Evolutionary conservation across 2,797 vertebrate genomes (phyloP).

Genomic region (Onychomys torridus): DNA sequence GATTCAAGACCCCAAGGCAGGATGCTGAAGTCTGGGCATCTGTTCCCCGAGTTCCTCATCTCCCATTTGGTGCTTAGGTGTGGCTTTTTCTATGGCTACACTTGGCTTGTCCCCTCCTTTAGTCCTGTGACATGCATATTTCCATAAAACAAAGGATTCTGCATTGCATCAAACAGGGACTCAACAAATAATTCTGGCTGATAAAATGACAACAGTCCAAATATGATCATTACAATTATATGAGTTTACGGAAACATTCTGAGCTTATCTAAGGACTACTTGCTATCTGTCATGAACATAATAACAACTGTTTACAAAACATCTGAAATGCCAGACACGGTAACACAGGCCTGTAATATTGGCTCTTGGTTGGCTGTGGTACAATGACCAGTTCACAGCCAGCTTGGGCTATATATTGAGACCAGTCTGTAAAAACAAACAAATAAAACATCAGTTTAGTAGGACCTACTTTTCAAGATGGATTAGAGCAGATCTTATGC

Average conservation of each 20-base stretch:
- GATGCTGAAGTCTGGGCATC: background rate
- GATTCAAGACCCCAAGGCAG: background rate
- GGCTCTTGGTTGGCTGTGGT: background rate
- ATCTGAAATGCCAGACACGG: background rate
- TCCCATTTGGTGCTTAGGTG: background rate
- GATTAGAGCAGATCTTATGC: background rate
- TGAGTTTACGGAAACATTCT: background rate
- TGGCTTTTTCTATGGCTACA: background rate
- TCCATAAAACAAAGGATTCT: background rate
- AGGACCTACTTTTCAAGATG: background rate
- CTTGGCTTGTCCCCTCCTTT: background rate
- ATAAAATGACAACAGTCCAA: background rate
- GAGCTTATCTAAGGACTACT: background rate
- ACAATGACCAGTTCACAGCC: background rate
- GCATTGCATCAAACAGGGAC: constrained; percentile 2
- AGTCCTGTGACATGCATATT: background rate
- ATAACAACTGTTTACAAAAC: background rate
- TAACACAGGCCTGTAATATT: background rate
- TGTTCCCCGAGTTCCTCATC: background rate
- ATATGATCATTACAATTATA: background rate
- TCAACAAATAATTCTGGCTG: constrained; percentile 40
- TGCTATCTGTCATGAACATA: background rate
- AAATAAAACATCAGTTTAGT: background rate
- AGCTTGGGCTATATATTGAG: background rate
- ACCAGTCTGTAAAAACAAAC: background rate